phyloP scores from a whole-genome alignment of 2,797 vertebrate species.

The Megalops cyprinoides region DNA sequence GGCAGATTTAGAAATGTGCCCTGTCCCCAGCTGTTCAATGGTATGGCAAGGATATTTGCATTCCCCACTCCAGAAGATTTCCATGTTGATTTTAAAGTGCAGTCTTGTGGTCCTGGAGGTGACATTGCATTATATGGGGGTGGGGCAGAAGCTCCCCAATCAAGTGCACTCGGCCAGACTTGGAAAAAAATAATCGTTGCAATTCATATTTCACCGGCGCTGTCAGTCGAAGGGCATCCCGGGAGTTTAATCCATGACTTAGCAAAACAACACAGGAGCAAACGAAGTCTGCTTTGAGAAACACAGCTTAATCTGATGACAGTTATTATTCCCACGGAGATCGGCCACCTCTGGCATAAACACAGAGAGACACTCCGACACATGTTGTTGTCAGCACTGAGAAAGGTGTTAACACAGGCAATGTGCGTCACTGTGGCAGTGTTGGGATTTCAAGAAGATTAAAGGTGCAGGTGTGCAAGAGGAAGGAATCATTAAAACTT shows the following conservation, averaged over 20 bases:
- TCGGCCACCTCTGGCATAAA: background rate
- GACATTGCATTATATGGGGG: conserved; percentile 31
- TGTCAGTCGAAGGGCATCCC: background rate
- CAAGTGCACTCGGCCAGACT: conserved; percentile 23
- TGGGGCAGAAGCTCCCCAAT: conserved; percentile 32
- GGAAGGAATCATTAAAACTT: too few relatives aligned
- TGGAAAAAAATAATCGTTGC: conserved; percentile 18
- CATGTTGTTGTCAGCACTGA: background rate
- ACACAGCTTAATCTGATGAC: background rate
- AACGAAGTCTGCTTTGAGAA: background rate
- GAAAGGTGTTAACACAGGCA: background rate
- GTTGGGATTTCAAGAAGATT: background rate
- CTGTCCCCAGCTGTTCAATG: conserved; percentile 37
- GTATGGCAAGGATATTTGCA: conserved; percentile 35
- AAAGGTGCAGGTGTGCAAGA: too few relatives aligned
- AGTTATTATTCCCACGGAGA: background rate
- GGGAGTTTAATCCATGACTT: conserved; percentile 22
- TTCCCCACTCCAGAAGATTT: conserved; percentile 42
- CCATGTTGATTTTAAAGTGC: conserved; percentile 31
- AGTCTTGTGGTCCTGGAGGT: conserved; percentile 31
- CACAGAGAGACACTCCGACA: background rate
- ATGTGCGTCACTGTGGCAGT: background rate
- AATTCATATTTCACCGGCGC: conserved; percentile 33
- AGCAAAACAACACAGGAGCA: background rate
- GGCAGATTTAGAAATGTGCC: conserved; percentile 34